A percentile compares a stretch with the other conserved stretches of the same genome.
phyloP scores from a whole-genome alignment of 1,140 invertebrate genomes.

The Sweltsa coloradensis region DNA sequence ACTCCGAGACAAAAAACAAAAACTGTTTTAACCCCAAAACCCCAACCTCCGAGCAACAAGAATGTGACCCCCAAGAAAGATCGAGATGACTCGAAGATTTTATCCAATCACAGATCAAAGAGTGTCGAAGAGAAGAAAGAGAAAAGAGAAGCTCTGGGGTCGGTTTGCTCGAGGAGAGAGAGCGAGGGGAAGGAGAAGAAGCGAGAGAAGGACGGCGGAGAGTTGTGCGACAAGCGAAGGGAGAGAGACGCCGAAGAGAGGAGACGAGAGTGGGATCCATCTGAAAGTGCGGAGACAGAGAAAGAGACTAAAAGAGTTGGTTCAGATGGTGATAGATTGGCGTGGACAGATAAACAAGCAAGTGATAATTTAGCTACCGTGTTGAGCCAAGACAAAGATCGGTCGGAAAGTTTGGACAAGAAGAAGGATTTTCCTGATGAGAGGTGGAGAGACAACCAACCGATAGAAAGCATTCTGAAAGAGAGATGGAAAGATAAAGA shows the following conservation, averaged over 20 bases:
- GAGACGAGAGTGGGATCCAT: too few species aligned
- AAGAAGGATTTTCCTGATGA: constrained; percentile 6
- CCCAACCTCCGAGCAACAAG: neutral
- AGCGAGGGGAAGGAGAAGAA: constrained; percentile 26
- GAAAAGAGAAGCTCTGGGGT: neutral
- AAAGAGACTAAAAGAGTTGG: constrained; percentile 7
- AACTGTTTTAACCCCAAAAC: neutral
- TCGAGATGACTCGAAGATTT: constrained; percentile 23
- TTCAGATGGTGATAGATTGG: constrained; percentile 1
- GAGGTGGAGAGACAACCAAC: too few species aligned
- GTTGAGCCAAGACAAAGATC: neutral
- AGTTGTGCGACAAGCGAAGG: constrained; percentile 31
- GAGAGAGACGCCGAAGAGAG: constrained; percentile 30
- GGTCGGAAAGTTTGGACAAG: constrained; percentile 1
- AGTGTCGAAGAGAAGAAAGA: constrained; percentile 17
- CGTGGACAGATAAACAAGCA: too few species aligned
- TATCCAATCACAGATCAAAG: constrained; percentile 27
- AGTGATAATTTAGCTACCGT: too few species aligned
- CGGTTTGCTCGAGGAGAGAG: constrained; percentile 18
- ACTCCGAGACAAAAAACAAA: neutral
- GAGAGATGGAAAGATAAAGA: constrained; percentile 6
- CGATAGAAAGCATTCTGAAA: constrained; percentile 7
- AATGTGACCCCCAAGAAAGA: neutral
- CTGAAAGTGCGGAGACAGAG: constrained; percentile 19
- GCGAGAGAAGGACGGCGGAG: constrained; percentile 17